Evolutionary conservation across 2,113 vertebrate species (phyloP), one percentile per base, ranked within the genome.

Genomic region (Odobenus rosmarus): DNA sequence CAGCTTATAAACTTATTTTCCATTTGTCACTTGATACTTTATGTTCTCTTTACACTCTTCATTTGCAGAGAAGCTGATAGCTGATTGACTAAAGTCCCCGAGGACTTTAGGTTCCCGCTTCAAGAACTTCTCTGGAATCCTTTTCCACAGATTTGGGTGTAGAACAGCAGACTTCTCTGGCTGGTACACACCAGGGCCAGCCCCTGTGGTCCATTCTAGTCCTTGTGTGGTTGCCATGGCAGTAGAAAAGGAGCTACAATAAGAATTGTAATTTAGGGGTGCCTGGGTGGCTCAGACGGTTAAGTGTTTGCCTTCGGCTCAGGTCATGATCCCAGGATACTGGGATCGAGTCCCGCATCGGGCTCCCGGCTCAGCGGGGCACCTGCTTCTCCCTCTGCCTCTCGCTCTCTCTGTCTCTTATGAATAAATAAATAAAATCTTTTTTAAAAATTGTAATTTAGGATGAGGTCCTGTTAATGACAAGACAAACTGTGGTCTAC

Each of bases 61-160:
- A 49, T 31, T 67, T 33, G 3, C 7, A 80, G 14, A 42, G 51
- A 87, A n/a, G n/a, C n/a, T n/a, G n/a, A n/a, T n/a, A n/a, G n/a
- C n/a, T n/a, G n/a, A n/a, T n/a, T n/a, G n/a, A n/a, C n/a, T n/a
- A n/a, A n/a, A n/a, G n/a, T n/a, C n/a, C 81, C 96, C 97, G 1
- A 97, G 96, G 26, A 91, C 26, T 80, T 96, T 96, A 10, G 97
- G 97, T 53, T 98, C 86, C 1, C 96, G 95, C 31, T 93, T 98
- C 81, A 96, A 42, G 62, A 98, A 98, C 51, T 98, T 97, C 82
- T 90, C 86, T 28, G 19, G 5, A 71, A 91, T 26, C 21, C 26
- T 5, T 39, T 95, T 85, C 96, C 96, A 97, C 4, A 69, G 7
- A 3, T 84, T 11, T 4, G 82, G 55, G 0, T 57, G 13, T 23